Conservation (phyloP, 2,797 vertebrate genomes). For the Glyptemys insculpta region DNA sequence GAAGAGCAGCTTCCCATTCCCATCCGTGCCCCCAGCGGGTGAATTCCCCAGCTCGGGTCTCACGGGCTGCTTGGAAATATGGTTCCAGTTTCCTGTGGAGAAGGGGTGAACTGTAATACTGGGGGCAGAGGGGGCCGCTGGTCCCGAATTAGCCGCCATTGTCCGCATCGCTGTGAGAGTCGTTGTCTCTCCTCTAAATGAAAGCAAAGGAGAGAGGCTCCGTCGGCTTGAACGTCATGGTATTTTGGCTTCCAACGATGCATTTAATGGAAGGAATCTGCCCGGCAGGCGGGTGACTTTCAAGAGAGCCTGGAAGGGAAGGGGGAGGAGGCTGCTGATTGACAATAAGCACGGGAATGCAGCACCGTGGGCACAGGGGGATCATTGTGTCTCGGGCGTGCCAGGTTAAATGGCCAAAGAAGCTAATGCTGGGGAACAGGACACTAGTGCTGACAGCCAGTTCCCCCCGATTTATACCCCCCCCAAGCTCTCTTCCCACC, state of each 20-base stretch:
- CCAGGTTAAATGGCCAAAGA: neutral
- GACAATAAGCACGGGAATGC: neutral
- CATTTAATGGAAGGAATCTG: slow-evolving; percentile 79
- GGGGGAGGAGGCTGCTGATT: neutral
- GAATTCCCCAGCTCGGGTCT: neutral
- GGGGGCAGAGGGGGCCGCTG: neutral
- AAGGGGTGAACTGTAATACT: slow-evolving; percentile 8
- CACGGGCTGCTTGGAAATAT: neutral
- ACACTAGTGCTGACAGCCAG: neutral
- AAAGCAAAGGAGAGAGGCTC: slow-evolving; percentile 9
- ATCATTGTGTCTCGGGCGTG: neutral
- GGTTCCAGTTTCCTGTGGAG: neutral
- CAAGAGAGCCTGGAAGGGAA: slow-evolving; percentile 14
- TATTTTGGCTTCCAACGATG: slow-evolving; percentile 75
- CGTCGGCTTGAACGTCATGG: slow-evolving; percentile 73
- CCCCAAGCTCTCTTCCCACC: neutral
- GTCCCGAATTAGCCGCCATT: neutral
- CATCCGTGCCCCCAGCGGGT: accelerated
- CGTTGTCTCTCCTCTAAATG: slow-evolving; percentile 4
- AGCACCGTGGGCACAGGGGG: neutral
- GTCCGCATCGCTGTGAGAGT: neutral
- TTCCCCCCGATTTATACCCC: neutral
- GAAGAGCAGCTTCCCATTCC: neutral
- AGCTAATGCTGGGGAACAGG: neutral
- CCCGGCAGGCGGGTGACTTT: slow-evolving; percentile 51